Evolutionary conservation across 1,140 invertebrate species (phyloP).

Genomic region (Apis laboriosa): DNA sequence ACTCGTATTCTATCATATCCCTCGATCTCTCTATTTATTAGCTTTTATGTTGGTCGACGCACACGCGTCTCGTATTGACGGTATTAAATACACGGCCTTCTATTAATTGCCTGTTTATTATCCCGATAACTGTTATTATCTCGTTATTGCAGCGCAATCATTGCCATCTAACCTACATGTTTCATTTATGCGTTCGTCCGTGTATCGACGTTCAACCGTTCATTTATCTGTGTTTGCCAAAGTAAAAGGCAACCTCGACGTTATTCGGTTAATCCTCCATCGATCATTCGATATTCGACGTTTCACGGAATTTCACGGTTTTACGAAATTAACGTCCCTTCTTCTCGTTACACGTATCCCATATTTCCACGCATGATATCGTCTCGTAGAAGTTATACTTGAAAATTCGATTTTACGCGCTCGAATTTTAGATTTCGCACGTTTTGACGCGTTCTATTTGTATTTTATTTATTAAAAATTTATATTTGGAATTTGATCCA

Average conservation of each 20-base stretch:
- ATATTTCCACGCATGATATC: no score
- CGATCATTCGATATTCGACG: background rate
- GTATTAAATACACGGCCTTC: background rate
- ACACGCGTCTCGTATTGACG: background rate
- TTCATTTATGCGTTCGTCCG: background rate
- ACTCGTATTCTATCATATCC: no score
- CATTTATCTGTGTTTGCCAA: background rate
- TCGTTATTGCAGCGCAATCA: background rate
- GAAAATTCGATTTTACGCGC: background rate
- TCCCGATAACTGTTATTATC: background rate
- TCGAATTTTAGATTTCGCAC: background rate
- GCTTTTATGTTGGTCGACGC: background rate
- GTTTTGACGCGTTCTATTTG: no score
- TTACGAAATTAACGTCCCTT: background rate
- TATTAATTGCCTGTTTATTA: constrained; percentile 32
- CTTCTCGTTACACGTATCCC: no score
- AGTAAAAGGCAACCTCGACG: background rate
- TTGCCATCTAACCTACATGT: background rate
- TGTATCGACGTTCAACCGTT: no score
- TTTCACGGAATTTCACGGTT: no score
- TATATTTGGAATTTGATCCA: background rate
- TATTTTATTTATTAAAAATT: no score
- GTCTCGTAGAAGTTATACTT: background rate
- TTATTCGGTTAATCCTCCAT: background rate
- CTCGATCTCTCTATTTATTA: background rate